Conservation (phyloP, 2,113 vertebrate species). For the Festucalex cinctus region DNA sequence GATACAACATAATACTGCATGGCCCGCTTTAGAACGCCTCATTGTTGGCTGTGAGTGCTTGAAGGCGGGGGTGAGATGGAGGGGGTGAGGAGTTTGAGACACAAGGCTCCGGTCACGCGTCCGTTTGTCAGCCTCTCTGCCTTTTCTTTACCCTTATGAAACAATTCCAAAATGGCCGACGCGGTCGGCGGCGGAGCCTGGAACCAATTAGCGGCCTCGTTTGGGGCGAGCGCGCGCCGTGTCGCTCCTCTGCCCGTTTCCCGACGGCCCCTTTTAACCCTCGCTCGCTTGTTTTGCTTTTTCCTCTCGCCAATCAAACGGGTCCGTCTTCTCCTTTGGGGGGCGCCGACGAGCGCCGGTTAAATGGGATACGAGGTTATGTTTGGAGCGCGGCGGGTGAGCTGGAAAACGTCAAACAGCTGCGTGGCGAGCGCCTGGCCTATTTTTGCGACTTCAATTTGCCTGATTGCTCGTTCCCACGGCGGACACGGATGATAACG, state of each 20-base stretch:
- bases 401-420: slow-evolving; percentile 46
- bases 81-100: no score
- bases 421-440: slow-evolving; percentile 58
- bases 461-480: slow-evolving; percentile 38
- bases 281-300: slow-evolving; percentile 17
- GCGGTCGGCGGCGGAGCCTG: slow-evolving; percentile 23
- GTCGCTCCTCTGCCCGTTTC: slow-evolving; percentile 6
- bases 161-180: not conserved
- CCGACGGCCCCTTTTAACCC: slow-evolving; percentile 10
- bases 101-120: not conserved
- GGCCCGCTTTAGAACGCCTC: no score
- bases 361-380: slow-evolving; percentile 66
- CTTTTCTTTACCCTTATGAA: not conserved
- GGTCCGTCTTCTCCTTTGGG: slow-evolving; percentile 49
- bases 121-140: not conserved
- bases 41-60: no score
- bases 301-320: slow-evolving; percentile 44
- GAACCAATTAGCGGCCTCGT: slow-evolving; percentile 65
- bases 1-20: no score
- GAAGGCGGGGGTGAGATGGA: no score
- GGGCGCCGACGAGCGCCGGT: slow-evolving; percentile 31
- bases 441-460: slow-evolving; percentile 61
- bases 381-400: slow-evolving; percentile 56
- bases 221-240: slow-evolving; percentile 37
- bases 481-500: slow-evolving; percentile 26